Conservation (phyloP, 2,113 vertebrate genomes). For the Todiramphus chloris region DNA sequence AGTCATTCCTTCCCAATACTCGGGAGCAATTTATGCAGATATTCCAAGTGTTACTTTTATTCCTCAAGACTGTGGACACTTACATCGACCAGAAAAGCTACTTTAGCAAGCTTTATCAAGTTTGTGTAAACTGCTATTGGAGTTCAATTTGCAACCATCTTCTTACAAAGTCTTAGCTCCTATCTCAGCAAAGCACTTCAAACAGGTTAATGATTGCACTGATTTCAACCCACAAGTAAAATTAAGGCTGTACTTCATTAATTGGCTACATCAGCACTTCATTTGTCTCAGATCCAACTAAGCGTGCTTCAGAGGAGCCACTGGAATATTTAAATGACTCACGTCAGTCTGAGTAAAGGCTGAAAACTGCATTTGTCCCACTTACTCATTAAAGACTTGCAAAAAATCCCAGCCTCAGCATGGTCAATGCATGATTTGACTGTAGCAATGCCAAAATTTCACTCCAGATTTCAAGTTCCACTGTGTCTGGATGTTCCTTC, state of each 20-base stretch:
- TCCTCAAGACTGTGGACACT: neutral
- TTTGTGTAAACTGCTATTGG: neutral
- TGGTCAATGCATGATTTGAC: neutral
- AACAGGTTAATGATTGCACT: constrained; percentile 37
- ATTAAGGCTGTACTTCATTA: constrained; percentile 18
- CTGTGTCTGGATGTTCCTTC: neutral
- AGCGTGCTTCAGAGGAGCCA: neutral
- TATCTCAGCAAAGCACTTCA: constrained; percentile 39
- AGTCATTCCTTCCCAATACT: neutral
- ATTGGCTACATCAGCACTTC: neutral
- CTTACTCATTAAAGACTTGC: neutral
- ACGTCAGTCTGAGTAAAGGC: neutral
- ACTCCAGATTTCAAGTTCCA: neutral
- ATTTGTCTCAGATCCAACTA: neutral
- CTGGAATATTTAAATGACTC: neutral
- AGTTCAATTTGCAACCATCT: constrained; percentile 13
- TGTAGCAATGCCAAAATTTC: neutral
- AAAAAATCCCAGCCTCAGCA: neutral
- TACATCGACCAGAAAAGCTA: neutral
- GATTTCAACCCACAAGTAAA: constrained; percentile 24
- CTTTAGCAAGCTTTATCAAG: neutral
- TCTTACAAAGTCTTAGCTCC: neutral
- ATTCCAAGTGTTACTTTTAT: neutral
- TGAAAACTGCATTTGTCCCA: neutral
- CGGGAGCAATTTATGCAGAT: neutral